These are phyloP conservation scores for human (Homo sapiens) DNA, from an alignment of 2,113 vertebrate genomes.

Conservation along the genomic window DNA sequence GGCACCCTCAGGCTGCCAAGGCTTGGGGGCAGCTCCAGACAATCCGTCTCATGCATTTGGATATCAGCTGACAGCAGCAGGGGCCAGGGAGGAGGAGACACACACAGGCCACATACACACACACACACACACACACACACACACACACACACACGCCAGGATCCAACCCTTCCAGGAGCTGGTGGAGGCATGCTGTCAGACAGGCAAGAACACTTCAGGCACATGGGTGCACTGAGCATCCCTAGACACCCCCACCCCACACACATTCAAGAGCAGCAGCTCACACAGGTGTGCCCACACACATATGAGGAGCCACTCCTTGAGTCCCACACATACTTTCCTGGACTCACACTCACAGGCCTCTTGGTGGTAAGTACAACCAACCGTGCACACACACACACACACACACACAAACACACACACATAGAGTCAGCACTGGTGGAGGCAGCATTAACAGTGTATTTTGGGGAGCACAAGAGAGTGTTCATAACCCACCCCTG, in stretches of 20 bases:
- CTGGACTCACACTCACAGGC: not conserved
- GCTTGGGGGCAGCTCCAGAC: not conserved
- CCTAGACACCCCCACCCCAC: not conserved
- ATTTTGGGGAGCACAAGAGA: not conserved
- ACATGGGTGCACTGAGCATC: no score
- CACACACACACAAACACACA: not conserved
- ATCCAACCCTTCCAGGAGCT: not conserved
- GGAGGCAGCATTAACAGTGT: not conserved
- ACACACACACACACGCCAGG: not conserved
- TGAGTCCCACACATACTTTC: no score
- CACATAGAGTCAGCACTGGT: not conserved
- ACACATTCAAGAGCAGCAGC: not conserved
- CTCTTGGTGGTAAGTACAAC: accelerated
- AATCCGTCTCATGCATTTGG: not conserved
- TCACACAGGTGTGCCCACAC: not conserved
- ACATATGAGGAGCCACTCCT: not conserved
- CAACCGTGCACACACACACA: accelerated
- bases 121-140: not conserved
- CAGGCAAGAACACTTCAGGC: not conserved
- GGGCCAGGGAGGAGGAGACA: not conserved
- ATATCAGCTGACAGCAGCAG: not conserved
- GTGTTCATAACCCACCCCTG: not conserved
- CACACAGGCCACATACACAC: no score
- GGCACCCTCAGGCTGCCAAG: not conserved
- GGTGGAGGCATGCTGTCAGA: accelerated